Evolutionary conservation across 2,797 vertebrate species (phyloP), one percentile per base, ranked within the genome.

Genomic region (Sebastes wilsoni): DNA sequence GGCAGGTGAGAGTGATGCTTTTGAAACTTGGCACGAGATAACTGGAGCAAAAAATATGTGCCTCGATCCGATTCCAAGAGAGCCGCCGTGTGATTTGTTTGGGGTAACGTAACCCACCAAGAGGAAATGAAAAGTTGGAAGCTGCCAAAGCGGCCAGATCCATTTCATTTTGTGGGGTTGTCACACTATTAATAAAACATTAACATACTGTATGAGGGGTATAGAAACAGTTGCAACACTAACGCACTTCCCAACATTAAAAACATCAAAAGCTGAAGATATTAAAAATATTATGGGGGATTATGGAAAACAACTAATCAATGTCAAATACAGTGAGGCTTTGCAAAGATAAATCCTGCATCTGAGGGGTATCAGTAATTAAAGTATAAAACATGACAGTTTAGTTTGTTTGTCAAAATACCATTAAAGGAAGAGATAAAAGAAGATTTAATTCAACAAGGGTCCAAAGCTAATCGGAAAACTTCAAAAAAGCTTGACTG

Each of bases 351-450:
- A 71, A 76, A 81, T 69, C 60, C 71, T 72, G 32, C 58, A 70
- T 84, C 52, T 71, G 16, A 77, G 27, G 5, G 16, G 22, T 30
- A 56, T 72, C 14, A 16, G 49, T 76, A 65, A 78, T 74, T 88
- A 71, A 62, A 74, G 75, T 22, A 72, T 72, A 11, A 66, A 62
- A 75, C 46, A 42, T 52, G 27, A 71, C n/a, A 65, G 27, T 22
- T 30, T 30, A 58, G 68, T 77, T 75, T 75, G 68, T 77, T 75
- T 75, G n/a, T 34, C 20, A 76, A 77, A 81, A 60, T 27, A 80
- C 22, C 2, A 4, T 52, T 32, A 75, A 78, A 83, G 4, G 5
- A 49, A 58, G 8, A 38, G 49, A 85, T 83, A 79, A 73, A 76
- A 75, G 3, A 62, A 65, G 28, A 18, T 58, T 83, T 72, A 72